Evolutionary conservation across 2,797 vertebrate species (phyloP), one percentile per base, ranked within the genome.

Genomic region (Pelobates cultripes): DNA sequence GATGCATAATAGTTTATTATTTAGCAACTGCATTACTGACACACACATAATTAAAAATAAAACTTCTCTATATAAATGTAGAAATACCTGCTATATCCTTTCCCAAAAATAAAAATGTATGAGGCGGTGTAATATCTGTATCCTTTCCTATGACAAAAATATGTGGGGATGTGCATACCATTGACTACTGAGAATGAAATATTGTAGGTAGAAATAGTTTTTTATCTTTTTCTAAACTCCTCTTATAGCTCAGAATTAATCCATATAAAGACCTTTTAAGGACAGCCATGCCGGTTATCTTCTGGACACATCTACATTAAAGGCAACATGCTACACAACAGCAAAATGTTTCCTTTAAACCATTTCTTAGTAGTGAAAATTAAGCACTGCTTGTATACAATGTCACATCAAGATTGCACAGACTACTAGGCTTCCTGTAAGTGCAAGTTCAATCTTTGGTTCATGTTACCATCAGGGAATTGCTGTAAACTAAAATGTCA

Each of bases 381-480:
- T 12, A 57, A 40, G 3, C 66, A 68, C 5, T 5, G 9, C 5
- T 47, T 47, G 45, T 47, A 47, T 47, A 5, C 43, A 71, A 71
- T 71, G 69, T 71, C 69, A 71, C 43, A 71, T 71, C 43, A 47
- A 71, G 69, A 47, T 71, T 47, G 17, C 44, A 9, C 4, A 8
- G 44, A 14, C 69, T 57, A 15, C 14, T 17, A 47, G 10, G 13
- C 43, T 78, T 72, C 4, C 43, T 13, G 9, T 44, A 60, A 60
- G 43, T 28, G 43, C 8, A 42, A 47, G 51, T 57, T 57, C 47
- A 69, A 40, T 15, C 40, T 42, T 8, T 13, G 45, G 44, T 73
- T 73, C 51, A 63, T 67, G 70, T 73, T 73, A 67, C 60, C 71
- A 43, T 7, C 47, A 51, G 57, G 61, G 60, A 71, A 71, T 71